phyloP scores from a whole-genome alignment of 2,113 vertebrate genomes.

The Trachemys scripta region DNA sequence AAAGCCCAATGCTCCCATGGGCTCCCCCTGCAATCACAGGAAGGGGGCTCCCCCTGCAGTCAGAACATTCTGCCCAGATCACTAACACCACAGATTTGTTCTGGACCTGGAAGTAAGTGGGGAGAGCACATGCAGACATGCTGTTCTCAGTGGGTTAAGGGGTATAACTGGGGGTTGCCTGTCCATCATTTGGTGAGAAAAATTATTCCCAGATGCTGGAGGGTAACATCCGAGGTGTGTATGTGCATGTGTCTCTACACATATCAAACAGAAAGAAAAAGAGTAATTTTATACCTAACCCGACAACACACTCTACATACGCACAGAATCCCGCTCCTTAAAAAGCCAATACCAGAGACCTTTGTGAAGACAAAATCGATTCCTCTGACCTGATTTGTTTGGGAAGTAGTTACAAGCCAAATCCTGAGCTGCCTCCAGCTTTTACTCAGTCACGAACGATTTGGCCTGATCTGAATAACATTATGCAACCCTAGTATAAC shows the following conservation, averaged over 20 bases:
- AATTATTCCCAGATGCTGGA: conserved; percentile 56
- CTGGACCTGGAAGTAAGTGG: background rate
- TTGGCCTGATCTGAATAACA: conserved; percentile 50
- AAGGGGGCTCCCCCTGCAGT: background rate
- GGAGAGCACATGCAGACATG: fast-evolving
- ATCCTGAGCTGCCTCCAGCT: background rate
- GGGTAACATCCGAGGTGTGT: conserved; percentile 2
- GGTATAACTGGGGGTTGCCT: conserved; percentile 8
- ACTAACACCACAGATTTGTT: background rate
- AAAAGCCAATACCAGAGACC: background rate
- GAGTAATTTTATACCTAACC: background rate
- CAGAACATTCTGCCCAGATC: background rate
- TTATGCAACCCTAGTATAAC: conserved; percentile 60
- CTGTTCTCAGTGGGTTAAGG: background rate
- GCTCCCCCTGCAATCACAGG: background rate
- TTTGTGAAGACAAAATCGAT: background rate
- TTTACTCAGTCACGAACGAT: background rate
- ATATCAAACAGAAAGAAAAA: conserved; percentile 17
- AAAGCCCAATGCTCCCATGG: background rate
- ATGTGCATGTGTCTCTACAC: background rate
- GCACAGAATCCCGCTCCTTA: background rate
- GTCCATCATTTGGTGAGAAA: conserved; percentile 42
- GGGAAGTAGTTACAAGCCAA: background rate
- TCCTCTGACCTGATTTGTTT: background rate
- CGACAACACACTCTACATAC: background rate